These are phyloP conservation scores for Archocentrus centrarchus DNA, from an alignment of 2,113 vertebrate genomes.

Conservation along the genomic window DNA sequence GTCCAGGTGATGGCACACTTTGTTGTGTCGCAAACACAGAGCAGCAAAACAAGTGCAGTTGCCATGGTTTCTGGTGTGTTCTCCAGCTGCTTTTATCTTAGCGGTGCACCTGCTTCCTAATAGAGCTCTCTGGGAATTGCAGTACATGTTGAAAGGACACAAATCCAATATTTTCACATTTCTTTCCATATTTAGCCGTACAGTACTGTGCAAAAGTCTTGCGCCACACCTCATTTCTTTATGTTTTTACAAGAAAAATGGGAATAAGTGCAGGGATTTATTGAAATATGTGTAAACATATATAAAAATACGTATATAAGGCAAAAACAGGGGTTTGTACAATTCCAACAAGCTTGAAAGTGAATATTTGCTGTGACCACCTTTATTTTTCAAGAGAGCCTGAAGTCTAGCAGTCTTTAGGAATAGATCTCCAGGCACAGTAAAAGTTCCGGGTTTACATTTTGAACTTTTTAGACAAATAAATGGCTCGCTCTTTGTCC, in stretches of 20 bases:
- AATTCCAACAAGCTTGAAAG: background rate
- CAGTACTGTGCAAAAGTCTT: too few species aligned
- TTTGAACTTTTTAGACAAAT: background rate
- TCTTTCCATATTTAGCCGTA: background rate
- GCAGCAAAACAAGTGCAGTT: constrained; percentile 39
- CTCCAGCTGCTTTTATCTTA: constrained; percentile 48
- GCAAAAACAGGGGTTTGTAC: too few species aligned
- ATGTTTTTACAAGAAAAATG: too few species aligned
- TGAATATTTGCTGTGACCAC: background rate
- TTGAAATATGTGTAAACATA: too few species aligned
- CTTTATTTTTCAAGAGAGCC: background rate
- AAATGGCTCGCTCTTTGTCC: background rate
- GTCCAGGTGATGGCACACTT: constrained; percentile 34
- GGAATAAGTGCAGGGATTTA: too few species aligned
- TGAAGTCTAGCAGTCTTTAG: background rate
- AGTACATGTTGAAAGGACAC: constrained; percentile 12
- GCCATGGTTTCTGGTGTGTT: constrained; percentile 41
- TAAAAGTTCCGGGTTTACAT: background rate
- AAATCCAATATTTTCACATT: constrained; percentile 3
- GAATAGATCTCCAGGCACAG: background rate
- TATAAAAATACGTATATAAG: too few species aligned
- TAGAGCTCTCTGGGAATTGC: constrained; percentile 22
- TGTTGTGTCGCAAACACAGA: constrained; percentile 27
- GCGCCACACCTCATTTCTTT: too few species aligned
- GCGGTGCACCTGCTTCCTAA: constrained; percentile 37